phyloP scores from a whole-genome alignment of 2,888 invertebrate genomes.

The Drosophila mayaguana region DNA sequence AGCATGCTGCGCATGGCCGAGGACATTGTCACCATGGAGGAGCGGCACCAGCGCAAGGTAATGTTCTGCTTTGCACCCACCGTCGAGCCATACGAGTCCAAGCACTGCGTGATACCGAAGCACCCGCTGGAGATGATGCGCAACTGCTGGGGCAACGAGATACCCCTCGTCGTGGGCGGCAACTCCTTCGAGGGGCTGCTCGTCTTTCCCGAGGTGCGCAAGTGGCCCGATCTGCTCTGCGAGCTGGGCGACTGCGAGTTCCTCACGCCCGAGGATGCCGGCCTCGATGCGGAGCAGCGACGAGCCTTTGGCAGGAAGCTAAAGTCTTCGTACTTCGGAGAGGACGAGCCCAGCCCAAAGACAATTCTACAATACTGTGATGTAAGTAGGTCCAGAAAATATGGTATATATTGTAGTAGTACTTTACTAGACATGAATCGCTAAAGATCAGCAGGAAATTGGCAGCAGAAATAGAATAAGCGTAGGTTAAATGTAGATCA shows the following conservation, averaged over 20 bases:
- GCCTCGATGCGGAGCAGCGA: slow-evolving; percentile 75
- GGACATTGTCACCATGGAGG: slow-evolving; percentile 82
- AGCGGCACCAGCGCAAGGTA: slow-evolving; percentile 77
- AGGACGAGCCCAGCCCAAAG: slow-evolving; percentile 82
- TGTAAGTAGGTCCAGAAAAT: slow-evolving; percentile 64
- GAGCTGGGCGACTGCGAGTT: slow-evolving; percentile 81
- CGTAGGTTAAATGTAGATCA: no score
- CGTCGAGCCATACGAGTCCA: slow-evolving; percentile 81
- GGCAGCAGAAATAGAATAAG: no score
- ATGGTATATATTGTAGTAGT: no score
- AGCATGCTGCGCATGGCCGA: slow-evolving; percentile 82
- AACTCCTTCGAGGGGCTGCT: slow-evolving; percentile 84
- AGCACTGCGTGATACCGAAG: slow-evolving; percentile 82
- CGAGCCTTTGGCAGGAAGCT: slow-evolving; percentile 83
- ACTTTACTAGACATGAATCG: no score
- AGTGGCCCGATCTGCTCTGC: slow-evolving; percentile 78
- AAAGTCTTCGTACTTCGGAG: slow-evolving; percentile 85
- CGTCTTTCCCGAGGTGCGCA: slow-evolving; percentile 81
- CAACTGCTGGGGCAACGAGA: slow-evolving; percentile 83
- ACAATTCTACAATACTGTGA: slow-evolving; percentile 84
- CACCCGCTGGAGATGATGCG: slow-evolving; percentile 83
- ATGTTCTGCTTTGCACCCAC: slow-evolving; percentile 82
- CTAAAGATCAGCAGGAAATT: no score
- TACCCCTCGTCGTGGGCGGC: slow-evolving; percentile 84
- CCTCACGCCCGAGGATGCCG: slow-evolving; percentile 81